phyloP scores from a whole-genome alignment of 2,113 vertebrate genomes.

The Gymnorhina tibicen region DNA sequence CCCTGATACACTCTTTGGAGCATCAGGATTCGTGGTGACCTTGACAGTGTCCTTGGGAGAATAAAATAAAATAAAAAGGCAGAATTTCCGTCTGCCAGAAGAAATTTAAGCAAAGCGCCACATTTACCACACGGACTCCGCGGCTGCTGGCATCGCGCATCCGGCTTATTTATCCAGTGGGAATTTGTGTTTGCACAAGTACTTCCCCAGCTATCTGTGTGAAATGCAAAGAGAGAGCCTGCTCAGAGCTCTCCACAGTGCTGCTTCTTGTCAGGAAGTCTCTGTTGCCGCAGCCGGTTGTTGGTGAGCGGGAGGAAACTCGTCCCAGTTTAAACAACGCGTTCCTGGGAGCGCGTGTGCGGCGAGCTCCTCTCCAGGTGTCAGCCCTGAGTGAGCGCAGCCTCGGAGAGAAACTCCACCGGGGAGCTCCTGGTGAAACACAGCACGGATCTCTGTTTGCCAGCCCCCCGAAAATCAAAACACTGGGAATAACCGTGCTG shows the following conservation, averaged over 20 bases:
- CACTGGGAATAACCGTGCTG: not conserved
- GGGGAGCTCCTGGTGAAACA: not conserved
- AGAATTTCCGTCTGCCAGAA: not conserved
- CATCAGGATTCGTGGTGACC: slow-evolving; percentile 78
- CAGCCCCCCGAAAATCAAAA: not conserved
- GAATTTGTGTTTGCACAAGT: not conserved
- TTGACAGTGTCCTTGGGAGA: slow-evolving; percentile 84
- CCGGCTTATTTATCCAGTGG: not conserved
- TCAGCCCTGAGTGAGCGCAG: not conserved
- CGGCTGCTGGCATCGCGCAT: not conserved
- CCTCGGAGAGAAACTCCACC: rapidly evolving
- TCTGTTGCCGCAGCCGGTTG: not conserved
- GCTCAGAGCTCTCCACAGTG: not conserved
- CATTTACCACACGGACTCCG: not conserved
- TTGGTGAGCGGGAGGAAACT: not conserved
- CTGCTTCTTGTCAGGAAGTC: not conserved
- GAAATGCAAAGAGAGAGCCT: not conserved
- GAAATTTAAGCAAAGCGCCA: not conserved
- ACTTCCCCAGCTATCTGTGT: not conserved
- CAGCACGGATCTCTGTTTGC: not conserved
- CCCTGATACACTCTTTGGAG: slow-evolving; percentile 73
- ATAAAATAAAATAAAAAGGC: slow-evolving; percentile 21
- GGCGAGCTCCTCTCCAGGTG: not conserved
- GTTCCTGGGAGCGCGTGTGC: not conserved
- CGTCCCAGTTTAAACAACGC: not conserved